phyloP scores from a whole-genome alignment of 2,888 invertebrate species.

The Cylindroiulus punctatus region DNA sequence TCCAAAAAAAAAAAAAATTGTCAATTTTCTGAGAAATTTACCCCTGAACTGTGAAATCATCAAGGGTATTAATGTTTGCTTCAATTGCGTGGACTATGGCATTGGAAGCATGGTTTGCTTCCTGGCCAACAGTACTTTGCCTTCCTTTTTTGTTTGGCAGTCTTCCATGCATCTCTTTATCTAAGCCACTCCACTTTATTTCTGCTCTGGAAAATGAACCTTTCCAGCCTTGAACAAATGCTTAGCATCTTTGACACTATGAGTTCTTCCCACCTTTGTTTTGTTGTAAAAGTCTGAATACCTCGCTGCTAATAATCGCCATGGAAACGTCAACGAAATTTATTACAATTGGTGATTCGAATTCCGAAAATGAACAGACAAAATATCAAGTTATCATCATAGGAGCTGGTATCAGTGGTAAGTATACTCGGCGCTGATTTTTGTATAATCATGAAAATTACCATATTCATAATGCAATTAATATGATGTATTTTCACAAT shows the following conservation, averaged over 20 bases:
- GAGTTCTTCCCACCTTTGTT: neutral
- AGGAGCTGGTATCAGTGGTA: slow-evolving; percentile 46
- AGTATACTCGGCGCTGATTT: neutral
- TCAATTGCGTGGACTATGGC: neutral
- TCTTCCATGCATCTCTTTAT: neutral
- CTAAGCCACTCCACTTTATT: neutral
- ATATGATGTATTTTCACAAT: neutral
- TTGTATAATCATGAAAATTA: slow-evolving; percentile 57
- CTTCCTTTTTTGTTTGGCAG: slow-evolving; percentile 7
- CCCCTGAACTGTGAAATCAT: too few relatives aligned
- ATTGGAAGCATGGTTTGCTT: neutral
- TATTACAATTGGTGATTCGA: slow-evolving; percentile 31
- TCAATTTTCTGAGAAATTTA: too few relatives aligned
- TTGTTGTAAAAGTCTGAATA: neutral
- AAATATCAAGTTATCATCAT: slow-evolving; percentile 47
- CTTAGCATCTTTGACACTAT: slow-evolving; percentile 33
- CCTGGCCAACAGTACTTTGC: neutral
- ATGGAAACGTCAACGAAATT: slow-evolving; percentile 50
- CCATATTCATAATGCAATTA: too few relatives aligned
- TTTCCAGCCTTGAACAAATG: slow-evolving; percentile 25
- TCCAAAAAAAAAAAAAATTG: too few relatives aligned
- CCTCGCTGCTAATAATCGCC: neutral
- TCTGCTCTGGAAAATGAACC: slow-evolving; percentile 29
- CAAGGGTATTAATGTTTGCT: too few relatives aligned
- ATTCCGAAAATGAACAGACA: neutral